phyloP scores from a whole-genome alignment of 1,140 invertebrate genomes.

The Bombus haemorrhoidalis region DNA sequence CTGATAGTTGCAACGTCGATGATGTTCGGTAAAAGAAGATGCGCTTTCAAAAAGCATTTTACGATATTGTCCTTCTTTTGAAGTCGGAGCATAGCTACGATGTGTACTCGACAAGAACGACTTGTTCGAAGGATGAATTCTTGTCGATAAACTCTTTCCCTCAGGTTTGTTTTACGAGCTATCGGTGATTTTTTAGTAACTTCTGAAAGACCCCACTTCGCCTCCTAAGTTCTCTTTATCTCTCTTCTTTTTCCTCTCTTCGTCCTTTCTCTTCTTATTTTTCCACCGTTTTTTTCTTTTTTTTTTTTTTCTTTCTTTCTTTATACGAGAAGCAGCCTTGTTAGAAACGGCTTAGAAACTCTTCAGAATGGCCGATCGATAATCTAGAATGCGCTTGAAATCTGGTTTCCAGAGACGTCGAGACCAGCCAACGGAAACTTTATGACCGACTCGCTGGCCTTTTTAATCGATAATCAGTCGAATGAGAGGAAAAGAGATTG shows the following conservation, averaged over 20 bases:
- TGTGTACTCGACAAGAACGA: background rate
- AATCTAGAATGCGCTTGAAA: slow-evolving; percentile 36
- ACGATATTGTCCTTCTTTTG: background rate
- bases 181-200: slow-evolving; percentile 11
- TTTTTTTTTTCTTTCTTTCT: background rate
- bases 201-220: background rate
- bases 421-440: slow-evolving; percentile 16
- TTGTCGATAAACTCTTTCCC: slow-evolving; percentile 8
- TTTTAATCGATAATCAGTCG: slow-evolving; percentile 49
- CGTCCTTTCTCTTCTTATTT: background rate
- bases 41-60: background rate
- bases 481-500: background rate
- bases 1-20: background rate
- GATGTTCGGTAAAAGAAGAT: background rate
- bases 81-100: background rate
- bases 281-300: no score
- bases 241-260: background rate
- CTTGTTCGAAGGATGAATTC: background rate
- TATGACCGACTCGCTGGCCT: slow-evolving; percentile 30
- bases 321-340: slow-evolving; percentile 18
- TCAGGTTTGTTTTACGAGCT: slow-evolving; percentile 2
- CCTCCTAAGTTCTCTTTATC: background rate
- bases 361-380: slow-evolving; percentile 30
- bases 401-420: slow-evolving; percentile 43
- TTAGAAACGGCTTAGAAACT: slow-evolving; percentile 45